These are phyloP conservation scores for Malurus leucopterus DNA, from an alignment of 2,797 vertebrate genomes.

Conservation along the genomic window DNA sequence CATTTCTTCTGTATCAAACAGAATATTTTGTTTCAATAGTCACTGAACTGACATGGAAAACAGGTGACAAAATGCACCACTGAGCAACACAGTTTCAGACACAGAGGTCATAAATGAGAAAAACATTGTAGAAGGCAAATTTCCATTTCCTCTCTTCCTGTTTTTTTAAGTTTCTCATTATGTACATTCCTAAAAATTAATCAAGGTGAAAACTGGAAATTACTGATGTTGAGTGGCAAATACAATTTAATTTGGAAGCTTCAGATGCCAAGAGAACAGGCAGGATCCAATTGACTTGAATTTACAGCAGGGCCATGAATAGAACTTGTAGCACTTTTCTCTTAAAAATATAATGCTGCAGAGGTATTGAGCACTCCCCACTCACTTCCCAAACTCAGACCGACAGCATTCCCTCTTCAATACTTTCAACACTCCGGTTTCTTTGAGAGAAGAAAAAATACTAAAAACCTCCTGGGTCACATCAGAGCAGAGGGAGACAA, in stretches of 20 bases:
- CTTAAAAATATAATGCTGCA: background rate
- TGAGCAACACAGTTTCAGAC: background rate
- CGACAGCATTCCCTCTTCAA: background rate
- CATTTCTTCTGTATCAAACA: background rate
- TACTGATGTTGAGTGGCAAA: background rate
- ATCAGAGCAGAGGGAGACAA: conserved; percentile 25
- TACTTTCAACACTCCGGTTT: background rate
- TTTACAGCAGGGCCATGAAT: background rate
- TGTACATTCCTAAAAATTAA: conserved; percentile 35
- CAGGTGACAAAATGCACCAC: conserved; percentile 32
- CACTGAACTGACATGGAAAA: background rate
- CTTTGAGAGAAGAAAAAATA: conserved; percentile 8
- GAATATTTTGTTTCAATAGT: conserved; percentile 9
- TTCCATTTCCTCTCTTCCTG: conserved; percentile 47
- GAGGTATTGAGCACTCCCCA: accelerated
- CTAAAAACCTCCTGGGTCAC: background rate
- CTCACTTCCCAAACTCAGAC: background rate
- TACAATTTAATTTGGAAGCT: conserved; percentile 7
- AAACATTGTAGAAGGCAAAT: conserved; percentile 23
- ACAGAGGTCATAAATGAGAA: conserved; percentile 29
- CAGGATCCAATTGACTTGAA: background rate
- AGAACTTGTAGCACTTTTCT: background rate
- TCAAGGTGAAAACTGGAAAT: conserved; percentile 32
- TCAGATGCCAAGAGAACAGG: background rate
- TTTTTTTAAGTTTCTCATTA: conserved; percentile 37